Base-by-base conservation (phyloP, 2,888 invertebrate genomes). In the Vesta saturnalis region DNA sequence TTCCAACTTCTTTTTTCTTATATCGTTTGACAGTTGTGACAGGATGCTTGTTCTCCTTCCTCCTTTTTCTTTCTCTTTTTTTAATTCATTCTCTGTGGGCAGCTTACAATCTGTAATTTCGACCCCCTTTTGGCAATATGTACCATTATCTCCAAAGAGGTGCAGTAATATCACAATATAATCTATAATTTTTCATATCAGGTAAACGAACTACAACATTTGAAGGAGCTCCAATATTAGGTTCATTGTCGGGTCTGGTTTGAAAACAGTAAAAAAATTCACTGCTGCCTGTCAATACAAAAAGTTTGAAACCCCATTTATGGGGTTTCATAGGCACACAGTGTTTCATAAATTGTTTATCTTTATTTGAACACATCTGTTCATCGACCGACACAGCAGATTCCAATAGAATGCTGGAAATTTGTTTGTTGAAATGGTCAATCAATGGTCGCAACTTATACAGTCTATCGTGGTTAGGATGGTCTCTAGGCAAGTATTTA, bases 281-380 rank as follows among this genome's bases (percentile, higher is more conserved):
- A 23, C 54, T 56, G 8, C 70, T 70, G 21, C 73, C 76, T 64
- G 72, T 65, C 19, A 78, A 64, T 55, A 77, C 73, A 76, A 74
- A 79, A 0, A 77, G 58, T 72, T 79, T 79, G 66, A 73, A 78
- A 4, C 77, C 78, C 76, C 77, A 80, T 72, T 80, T 77, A 60
- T 79, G 76, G 54, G 78, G 78, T 71, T 80, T 79, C 10, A 72
- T 76, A 12, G 78, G 77, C 46, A 77, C 59, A 64, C 78, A 80
- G 43, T 79, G 77, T 69, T 78, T 79, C 62, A 80, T 56, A 55
- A 71, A 76, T 59, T 77, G 75, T 63, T 72, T 69, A 12, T 76
- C 70, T 75, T 82, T 82, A 21, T 79, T 81, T 3, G 80, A 72
- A 75, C 79, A 76, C 58, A 77, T 70, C 56, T 77, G 77, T 60